A percentile compares a stretch with the other conserved stretches of the same genome.
phyloP scores from a whole-genome alignment of 35 echinoderm and acorn worm genomes.

The Diadema setosum region DNA sequence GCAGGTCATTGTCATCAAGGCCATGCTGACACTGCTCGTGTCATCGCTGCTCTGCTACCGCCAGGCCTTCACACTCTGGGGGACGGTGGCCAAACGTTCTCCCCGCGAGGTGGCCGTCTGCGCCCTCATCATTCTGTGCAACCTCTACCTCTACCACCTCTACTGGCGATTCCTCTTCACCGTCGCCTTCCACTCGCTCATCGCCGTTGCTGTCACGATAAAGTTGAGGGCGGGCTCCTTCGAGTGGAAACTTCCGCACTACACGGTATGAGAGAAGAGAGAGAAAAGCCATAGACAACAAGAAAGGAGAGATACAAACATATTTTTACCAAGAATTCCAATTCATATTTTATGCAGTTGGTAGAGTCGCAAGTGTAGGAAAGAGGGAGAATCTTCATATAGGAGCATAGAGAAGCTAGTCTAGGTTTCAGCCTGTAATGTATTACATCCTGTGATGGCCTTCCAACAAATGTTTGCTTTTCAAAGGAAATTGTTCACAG shows the following conservation, averaged over 20 bases:
- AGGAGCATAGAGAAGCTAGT: no score
- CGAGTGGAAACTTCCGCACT: slow-evolving; percentile 33
- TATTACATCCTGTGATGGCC: no score
- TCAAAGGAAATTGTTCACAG: no score
- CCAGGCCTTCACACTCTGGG: slow-evolving; percentile 33
- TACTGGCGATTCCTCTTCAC: slow-evolving; percentile 29
- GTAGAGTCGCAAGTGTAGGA: no score
- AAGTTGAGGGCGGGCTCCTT: neutral
- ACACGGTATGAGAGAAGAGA: no score
- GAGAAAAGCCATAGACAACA: no score
- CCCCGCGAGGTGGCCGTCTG: neutral
- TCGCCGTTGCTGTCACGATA: neutral
- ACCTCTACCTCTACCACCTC: slow-evolving; percentile 25
- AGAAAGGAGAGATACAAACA: no score
- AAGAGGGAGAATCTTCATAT: no score
- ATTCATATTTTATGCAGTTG: no score
- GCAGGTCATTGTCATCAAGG: neutral
- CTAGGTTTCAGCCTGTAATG: no score
- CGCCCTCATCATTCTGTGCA: neutral
- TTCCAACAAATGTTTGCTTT: no score
- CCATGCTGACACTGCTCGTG: neutral
- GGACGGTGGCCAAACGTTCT: neutral
- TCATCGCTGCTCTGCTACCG: neutral
- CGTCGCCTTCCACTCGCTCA: neutral
- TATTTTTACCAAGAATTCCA: no score